Evolutionary conservation across 1,140 invertebrate genomes (phyloP), one percentile per base, ranked within the genome.

Genomic region (Sycobia sp.): DNA sequence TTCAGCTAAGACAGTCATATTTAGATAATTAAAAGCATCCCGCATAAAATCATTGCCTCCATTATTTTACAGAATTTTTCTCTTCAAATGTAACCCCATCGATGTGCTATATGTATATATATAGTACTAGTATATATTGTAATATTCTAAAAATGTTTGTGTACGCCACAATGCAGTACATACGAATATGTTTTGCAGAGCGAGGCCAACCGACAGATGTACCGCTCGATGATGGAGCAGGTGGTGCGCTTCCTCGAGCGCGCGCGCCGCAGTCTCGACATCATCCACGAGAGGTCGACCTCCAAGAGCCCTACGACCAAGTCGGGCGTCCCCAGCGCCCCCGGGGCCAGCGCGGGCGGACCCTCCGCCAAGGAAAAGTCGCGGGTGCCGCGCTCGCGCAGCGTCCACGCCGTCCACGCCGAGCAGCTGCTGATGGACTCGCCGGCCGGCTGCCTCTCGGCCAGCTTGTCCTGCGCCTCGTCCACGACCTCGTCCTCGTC

Each of bases 201-300:
- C 66, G 90, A 91, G 77, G 84, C 88, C 22, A 91, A 87, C 75
- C 85, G 88, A 65, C 86, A 89, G 74, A 92, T 92, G 90, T 91
- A 91, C 75, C 85, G 88, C 68, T 89, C 89, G 11, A 84, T 92
- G 64, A 87, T 92, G 84, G 89, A 90, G 73, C 89, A 92, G 78
- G 88, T 91, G 41, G 85, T 89, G 16, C 85, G 86, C 29, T 92
- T 91, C 75, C 76, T 92, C 67, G 90, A 90, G 70, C 86, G 88
- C 74, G 86, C 89, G 10, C 87, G 88, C 66, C 86, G 86, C 55
- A 88, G 86, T 69, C 82, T 90, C 61, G 84, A 86, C 67, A 73
- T 82, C 23, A 73, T 84, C 43, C 81, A 79, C 55, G 72, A 74
- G 49, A 77, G 76, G 62, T 53, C 62, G 3, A 73, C 27, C 27